Percentiles rank a stretch among this genome's conserved stretches.
Conservation (phyloP, 2,797 vertebrate genomes). For the Micromesistius poutassou region DNA sequence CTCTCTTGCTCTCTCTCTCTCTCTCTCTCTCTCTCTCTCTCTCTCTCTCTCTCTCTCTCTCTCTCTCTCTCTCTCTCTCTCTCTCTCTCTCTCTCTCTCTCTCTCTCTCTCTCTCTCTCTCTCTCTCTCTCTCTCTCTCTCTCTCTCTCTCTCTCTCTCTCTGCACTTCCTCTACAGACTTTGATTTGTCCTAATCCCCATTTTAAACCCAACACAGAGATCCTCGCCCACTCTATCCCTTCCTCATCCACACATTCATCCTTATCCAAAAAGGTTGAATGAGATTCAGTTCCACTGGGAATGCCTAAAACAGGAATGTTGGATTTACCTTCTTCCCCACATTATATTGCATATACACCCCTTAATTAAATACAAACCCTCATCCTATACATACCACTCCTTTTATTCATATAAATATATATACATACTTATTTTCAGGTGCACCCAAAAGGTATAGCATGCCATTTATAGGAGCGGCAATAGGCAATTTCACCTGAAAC, state of each 20-base stretch:
- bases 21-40: neutral
- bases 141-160: neutral
- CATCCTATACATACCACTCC: neutral
- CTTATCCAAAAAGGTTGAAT: conserved; percentile 61
- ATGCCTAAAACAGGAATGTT: conserved; percentile 36
- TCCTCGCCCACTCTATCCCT: conserved; percentile 20
- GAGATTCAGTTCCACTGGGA: conserved; percentile 47
- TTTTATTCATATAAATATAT: neutral
- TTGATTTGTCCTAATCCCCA: conserved; percentile 57
- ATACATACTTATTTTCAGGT: neutral
- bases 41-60: neutral
- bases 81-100: neutral
- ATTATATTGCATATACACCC: neutral
- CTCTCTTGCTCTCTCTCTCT: neutral
- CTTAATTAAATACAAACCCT: too few species aligned
- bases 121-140: neutral
- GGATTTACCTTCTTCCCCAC: conserved; percentile 24
- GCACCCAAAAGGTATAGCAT: too few species aligned
- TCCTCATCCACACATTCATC: conserved; percentile 7
- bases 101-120: neutral
- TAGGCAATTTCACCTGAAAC: too few species aligned
- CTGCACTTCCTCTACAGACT: conserved; percentile 24
- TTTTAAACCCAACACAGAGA: conserved; percentile 51
- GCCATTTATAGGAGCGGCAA: too few species aligned
- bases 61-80: neutral